phyloP scores from a whole-genome alignment of 2,113 vertebrate genomes.

The Oceanites oceanicus region DNA sequence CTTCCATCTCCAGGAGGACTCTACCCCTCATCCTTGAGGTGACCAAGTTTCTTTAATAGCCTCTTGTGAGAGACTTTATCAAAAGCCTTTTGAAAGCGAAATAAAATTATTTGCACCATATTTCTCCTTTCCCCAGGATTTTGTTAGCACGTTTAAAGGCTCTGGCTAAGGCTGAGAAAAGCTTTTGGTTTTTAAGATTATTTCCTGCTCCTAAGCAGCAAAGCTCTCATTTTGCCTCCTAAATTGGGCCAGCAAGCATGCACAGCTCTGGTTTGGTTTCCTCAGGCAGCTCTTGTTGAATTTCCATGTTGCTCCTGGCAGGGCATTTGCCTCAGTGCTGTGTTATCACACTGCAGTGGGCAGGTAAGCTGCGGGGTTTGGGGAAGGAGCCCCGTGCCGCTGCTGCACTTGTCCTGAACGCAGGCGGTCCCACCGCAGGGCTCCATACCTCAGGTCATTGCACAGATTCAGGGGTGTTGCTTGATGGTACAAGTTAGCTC shows the following conservation, averaged over 20 bases:
- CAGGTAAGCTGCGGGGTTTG: neutral
- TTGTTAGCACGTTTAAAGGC: slow-evolving; percentile 43
- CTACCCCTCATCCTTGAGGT: slow-evolving; percentile 21
- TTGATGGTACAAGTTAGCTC: neutral
- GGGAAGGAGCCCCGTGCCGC: neutral
- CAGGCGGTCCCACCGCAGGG: rapidly evolving
- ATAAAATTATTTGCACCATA: neutral
- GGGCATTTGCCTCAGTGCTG: neutral
- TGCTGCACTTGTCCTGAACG: rapidly evolving
- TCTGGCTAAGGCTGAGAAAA: slow-evolving; percentile 36
- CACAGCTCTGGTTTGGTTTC: neutral
- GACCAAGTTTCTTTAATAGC: slow-evolving; percentile 25
- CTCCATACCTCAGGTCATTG: neutral
- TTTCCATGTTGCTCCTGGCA: neutral
- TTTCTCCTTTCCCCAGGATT: slow-evolving; percentile 32
- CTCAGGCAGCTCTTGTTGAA: neutral
- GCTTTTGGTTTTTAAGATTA: slow-evolving; percentile 32
- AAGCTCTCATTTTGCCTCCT: slow-evolving; percentile 19
- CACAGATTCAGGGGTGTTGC: neutral
- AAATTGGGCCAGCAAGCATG: neutral
- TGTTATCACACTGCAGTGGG: neutral
- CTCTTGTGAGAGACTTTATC: slow-evolving; percentile 25
- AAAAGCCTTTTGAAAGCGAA: slow-evolving; percentile 54
- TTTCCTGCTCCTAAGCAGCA: slow-evolving; percentile 44
- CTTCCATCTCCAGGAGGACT: neutral